Evolutionary conservation across 2,113 vertebrate genomes (phyloP), one percentile per base, ranked within the genome.

Genomic region (Microcebus griseorufus): DNA sequence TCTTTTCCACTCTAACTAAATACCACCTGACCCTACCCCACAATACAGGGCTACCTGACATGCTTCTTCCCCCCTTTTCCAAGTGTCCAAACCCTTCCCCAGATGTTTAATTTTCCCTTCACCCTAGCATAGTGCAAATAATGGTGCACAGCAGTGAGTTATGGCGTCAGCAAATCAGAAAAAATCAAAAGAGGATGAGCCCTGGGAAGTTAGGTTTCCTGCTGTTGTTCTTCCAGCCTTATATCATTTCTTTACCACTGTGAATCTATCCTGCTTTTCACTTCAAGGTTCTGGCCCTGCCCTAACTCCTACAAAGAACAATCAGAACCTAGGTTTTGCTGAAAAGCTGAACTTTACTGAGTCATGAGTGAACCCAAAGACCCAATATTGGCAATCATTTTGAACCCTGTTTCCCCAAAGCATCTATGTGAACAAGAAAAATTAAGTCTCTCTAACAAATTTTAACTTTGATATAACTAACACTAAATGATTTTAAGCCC

Each of bases 401-500:
- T 90, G 14, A 96, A 67, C 20, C 27, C 45, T 92, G 48, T 86
- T 95, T 80, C 22, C 42, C 22, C 27, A 51, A 14, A 76, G 13
- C 2, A 93, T 73, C 69, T 83, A 20, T n/a, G 22, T 88, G 22
- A 93, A 88, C 23, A 94, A 96, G 79, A 97, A 92, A 95, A 37
- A 53, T 53, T 58, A 58, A 87, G 23, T 89, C n/a, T 67, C 29
- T 45, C 51, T 32, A 58, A 85, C 25, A 13, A 75, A 42, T 23
- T 72, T 88, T 93, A 94, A 84, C 20, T 27, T 94, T 27, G 60
- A 80, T 7, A 22, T 65, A 93, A 94, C 16, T 58, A 94, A 94
- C 12, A 62, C 6, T 73, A 84, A 76, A 25, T 72, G n/a, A 6
- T 72, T 91, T 91, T 78, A 88, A 72, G 48, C 51, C 48, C 88